phyloP scores from a whole-genome alignment of 2,888 invertebrate species.

The Meandrusa payeni region DNA sequence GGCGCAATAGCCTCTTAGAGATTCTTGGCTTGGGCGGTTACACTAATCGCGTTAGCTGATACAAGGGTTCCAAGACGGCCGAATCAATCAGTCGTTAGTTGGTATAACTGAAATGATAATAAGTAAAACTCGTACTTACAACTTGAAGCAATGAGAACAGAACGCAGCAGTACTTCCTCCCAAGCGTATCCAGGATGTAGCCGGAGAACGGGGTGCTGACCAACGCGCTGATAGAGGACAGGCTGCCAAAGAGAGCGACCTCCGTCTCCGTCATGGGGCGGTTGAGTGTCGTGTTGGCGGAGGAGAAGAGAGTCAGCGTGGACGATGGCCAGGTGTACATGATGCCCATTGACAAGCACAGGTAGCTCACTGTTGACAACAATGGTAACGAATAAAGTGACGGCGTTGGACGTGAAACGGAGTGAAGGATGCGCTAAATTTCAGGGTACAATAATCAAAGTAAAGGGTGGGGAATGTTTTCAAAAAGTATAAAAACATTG shows the following conservation, averaged over 20 bases:
- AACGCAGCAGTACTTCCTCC: constrained; percentile 27
- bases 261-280: constrained; percentile 28
- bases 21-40: too few species aligned
- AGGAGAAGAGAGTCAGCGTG: constrained; percentile 26
- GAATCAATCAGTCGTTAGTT: too few species aligned
- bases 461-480: too few species aligned
- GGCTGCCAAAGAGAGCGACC: constrained; percentile 26
- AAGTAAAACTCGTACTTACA: constrained; percentile 21
- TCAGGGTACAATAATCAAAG: too few species aligned
- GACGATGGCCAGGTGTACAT: constrained; percentile 30
- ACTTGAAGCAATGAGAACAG: constrained; percentile 24
- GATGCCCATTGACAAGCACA: constrained; percentile 25
- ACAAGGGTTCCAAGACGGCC: too few species aligned
- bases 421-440: too few species aligned
- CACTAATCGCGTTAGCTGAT: too few species aligned
- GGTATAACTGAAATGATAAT: background rate
- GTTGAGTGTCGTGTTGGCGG: constrained; percentile 25
- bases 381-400: too few species aligned
- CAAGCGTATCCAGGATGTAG: constrained; percentile 26
- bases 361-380: constrained; percentile 30
- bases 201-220: constrained; percentile 27
- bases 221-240: constrained; percentile 27
- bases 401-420: too few species aligned
- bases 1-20: too few species aligned
- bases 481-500: too few species aligned